These are phyloP conservation scores for Lamproptera curius DNA, from an alignment of 2,888 invertebrate genomes.

Conservation along the genomic window DNA sequence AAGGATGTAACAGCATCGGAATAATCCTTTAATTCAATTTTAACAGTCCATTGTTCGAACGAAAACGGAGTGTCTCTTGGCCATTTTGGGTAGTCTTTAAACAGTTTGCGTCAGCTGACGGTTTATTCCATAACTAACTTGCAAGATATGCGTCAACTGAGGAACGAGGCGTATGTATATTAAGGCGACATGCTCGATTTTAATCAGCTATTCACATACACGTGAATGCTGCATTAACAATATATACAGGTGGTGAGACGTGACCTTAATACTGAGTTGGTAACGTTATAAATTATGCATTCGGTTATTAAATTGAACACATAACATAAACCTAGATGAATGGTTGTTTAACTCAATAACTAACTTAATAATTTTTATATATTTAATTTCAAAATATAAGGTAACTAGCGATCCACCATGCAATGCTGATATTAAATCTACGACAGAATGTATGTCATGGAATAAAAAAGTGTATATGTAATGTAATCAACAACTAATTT, in stretches of 20 bases:
- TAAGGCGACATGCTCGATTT: slow-evolving; percentile 28
- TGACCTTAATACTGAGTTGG: slow-evolving; percentile 47
- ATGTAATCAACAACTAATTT: too few relatives aligned
- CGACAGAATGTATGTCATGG: too few relatives aligned
- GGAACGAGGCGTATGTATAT: too few relatives aligned
- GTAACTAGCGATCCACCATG: too few relatives aligned
- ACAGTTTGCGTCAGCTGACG: slow-evolving; percentile 31
- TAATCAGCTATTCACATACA: slow-evolving; percentile 49
- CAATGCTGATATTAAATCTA: too few relatives aligned
- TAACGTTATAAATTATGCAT: slow-evolving; percentile 49
- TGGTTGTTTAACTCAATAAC: too few relatives aligned
- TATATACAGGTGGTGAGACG: slow-evolving; percentile 40
- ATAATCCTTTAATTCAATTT: slow-evolving; percentile 9
- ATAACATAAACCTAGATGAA: too few relatives aligned
- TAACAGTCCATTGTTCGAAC: slow-evolving; percentile 19
- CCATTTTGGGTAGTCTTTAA: slow-evolving; percentile 33
- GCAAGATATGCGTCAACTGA: neutral
- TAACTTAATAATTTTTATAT: too few relatives aligned
- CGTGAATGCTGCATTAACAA: slow-evolving; percentile 42
- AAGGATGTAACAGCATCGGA: neutral
- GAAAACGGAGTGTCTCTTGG: slow-evolving; percentile 33
- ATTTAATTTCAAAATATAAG: too few relatives aligned
- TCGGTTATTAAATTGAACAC: slow-evolving; percentile 48
- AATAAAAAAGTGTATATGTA: too few relatives aligned
- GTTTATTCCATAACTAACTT: slow-evolving; percentile 1